Evolutionary conservation across 2,797 vertebrate genomes (phyloP).

Genomic region (Menidia menidia): DNA sequence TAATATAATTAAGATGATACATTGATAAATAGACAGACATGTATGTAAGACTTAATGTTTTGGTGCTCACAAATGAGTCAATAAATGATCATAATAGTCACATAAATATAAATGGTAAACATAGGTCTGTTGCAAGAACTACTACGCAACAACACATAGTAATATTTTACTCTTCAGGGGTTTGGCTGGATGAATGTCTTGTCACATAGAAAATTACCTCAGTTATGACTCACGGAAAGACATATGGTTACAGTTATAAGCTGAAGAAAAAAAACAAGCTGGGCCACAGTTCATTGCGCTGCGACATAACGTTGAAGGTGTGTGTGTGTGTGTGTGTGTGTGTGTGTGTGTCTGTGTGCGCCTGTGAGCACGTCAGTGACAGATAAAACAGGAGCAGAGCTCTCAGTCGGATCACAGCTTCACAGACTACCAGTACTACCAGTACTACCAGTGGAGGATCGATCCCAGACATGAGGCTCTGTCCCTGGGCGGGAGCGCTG

Average conservation of each 20-base stretch:
- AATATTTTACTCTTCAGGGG: neutral
- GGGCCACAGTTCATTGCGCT: conserved; percentile 65
- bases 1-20: too few species aligned
- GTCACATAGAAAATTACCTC: conserved; percentile 6
- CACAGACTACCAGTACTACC: conserved; percentile 40
- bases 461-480: conserved; percentile 74
- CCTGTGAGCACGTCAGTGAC: conserved; percentile 49
- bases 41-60: too few species aligned
- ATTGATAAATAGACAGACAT: too few species aligned
- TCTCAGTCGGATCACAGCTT: conserved; percentile 53
- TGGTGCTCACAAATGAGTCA: too few species aligned
- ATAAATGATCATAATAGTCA: too few species aligned
- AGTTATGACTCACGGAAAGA: conserved; percentile 50
- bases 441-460: conserved; percentile 36
- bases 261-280: conserved; percentile 9
- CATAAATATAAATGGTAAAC: too few species aligned
- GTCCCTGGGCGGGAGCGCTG: conserved; percentile 35
- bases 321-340: conserved; percentile 13
- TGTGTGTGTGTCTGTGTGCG: conserved; percentile 12
- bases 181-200: neutral
- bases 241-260: conserved; percentile 45
- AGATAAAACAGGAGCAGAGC: conserved; percentile 73
- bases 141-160: neutral
- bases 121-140: too few species aligned
- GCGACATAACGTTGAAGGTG: conserved; percentile 64